Evolutionary conservation across 2,113 vertebrate genomes (phyloP).

Genomic region (Anolis sagrei): DNA sequence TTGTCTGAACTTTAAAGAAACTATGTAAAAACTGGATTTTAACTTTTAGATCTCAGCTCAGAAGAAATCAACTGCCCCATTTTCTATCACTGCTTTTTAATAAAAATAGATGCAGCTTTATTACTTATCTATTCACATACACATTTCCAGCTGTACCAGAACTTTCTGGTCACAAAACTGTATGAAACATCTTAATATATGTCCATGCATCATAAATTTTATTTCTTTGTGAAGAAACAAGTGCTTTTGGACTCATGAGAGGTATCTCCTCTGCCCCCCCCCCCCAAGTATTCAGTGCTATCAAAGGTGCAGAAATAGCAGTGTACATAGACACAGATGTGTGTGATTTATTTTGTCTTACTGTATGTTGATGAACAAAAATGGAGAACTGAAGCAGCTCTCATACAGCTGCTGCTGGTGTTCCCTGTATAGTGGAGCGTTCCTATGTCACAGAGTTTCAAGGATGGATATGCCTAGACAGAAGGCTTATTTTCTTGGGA

Average conservation of each 20-base stretch:
- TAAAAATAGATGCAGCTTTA: no score
- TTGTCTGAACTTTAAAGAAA: no score
- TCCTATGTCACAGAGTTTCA: neutral
- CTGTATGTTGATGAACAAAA: neutral
- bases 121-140: no score
- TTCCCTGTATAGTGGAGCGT: neutral
- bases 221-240: neutral
- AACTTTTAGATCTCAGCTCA: no score
- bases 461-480: neutral
- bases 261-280: neutral
- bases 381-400: neutral
- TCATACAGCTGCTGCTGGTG: neutral
- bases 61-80: no score
- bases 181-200: neutral
- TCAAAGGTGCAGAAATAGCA: neutral
- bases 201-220: neutral
- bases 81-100: no score
- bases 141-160: neutral
- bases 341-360: constrained; percentile 13
- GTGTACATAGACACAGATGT: neutral
- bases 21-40: no score
- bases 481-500: neutral
- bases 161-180: neutral
- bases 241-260: neutral
- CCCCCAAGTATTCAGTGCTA: neutral